Base-by-base conservation (phyloP, 2,888 invertebrate species). In the Laspeyria flexula region DNA sequence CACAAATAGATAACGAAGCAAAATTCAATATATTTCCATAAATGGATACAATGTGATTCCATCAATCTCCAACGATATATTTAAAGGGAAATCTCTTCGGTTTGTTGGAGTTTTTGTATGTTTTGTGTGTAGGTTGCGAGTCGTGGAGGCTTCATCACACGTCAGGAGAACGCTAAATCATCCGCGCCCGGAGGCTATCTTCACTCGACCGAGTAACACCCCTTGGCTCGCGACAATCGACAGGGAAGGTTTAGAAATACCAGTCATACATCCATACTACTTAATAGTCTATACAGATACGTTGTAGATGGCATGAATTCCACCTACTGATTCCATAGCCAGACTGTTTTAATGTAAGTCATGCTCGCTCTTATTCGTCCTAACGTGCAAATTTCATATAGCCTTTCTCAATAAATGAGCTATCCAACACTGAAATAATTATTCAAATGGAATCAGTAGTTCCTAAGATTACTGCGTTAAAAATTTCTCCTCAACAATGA, bases 131-230 rank as follows among this genome's bases (percentile, higher is more conserved):
- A 23, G 40, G 57, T 51, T 44, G 37, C 49, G 53, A 59, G 57
- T 62, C 62, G 55, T 33, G 41, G 39, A 47, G 50, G 59, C 50
- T 63, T 63, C 62, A 66, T 69, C 71, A 63, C 60, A 61, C 63
- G 60, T 70, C 71, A 58, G 59, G 45, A 51, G 58, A 50, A 55
- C 65, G 48, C 58, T 72, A 71, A 70, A 71, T 71, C 71, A 72
- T 66, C 55, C 49, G 55, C 50, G 55, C 45, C 69, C 54, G 53
- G 25, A 56, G 64, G 72, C 72, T 61, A 67, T 67, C 72, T 61
- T 39, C 60, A 55, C 53, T 62, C 60, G 69, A 55, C 66, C 69
- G 60, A 60, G 47, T 57, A 57, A 60, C 60, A 65, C 55, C 55
- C 70, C 58, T 56, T 55, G 48, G 50, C 49, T 47, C 7, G 15